Conservation (phyloP, 2,797 vertebrate genomes). For the Enteromius paludinosus region DNA sequence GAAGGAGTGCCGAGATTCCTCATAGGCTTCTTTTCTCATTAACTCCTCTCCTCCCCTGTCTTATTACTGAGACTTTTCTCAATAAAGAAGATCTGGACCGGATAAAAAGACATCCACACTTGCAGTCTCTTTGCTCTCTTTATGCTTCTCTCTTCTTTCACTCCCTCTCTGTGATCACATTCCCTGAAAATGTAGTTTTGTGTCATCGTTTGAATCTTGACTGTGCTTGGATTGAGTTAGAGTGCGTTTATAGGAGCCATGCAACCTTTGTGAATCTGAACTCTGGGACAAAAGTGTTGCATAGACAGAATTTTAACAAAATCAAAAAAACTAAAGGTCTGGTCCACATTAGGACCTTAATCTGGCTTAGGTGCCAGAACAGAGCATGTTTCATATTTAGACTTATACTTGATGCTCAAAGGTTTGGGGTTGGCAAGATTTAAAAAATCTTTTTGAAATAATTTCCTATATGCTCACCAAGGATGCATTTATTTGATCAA, state of each 20-base stretch:
- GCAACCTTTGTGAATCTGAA: conserved; percentile 31
- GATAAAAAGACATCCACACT: conserved; percentile 74
- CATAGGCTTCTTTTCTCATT: conserved; percentile 70
- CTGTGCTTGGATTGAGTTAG: conserved; percentile 36
- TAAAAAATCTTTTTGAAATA: neutral
- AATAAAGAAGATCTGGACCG: conserved; percentile 78
- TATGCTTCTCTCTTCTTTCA: conserved; percentile 55
- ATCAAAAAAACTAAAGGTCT: conserved; percentile 12
- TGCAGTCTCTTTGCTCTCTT: conserved; percentile 56
- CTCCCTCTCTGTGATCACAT: conserved; percentile 45
- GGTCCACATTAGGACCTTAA: neutral
- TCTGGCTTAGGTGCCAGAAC: neutral
- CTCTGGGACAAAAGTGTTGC: neutral
- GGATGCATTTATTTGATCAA: neutral
- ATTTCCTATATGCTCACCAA: neutral
- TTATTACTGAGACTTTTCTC: conserved; percentile 78
- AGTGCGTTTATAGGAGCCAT: conserved; percentile 15
- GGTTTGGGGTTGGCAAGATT: neutral
- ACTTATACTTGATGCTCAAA: neutral
- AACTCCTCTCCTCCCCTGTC: conserved; percentile 67
- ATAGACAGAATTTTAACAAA: conserved; percentile 19
- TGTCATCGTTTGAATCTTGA: neutral
- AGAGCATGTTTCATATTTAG: neutral
- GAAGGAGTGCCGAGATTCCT: conserved; percentile 50
- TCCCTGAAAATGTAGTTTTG: conserved; percentile 40